Evolutionary conservation across 30 jellyfish, hydroid and myxozoan genomes (phyloP).

Genomic region (Turritopsis rubra): DNA sequence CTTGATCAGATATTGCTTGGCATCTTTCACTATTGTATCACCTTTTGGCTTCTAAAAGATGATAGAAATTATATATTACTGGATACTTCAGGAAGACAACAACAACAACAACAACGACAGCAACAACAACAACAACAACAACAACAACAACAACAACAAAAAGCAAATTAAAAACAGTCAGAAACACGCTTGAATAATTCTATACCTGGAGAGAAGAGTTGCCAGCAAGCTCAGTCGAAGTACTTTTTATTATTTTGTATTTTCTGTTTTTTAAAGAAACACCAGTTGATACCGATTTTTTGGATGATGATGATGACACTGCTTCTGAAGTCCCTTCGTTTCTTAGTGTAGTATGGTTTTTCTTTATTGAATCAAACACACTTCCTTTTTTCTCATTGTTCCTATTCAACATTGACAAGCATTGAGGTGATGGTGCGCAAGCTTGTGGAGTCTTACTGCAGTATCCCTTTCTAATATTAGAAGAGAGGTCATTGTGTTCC

Average conservation of each 20-base stretch:
- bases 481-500: too few species aligned
- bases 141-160: too few species aligned
- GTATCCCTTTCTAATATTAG: not conserved
- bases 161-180: too few species aligned
- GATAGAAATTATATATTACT: too few species aligned
- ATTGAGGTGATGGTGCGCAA: not conserved
- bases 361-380: conserved; percentile 12
- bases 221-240: not conserved
- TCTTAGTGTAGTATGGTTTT: not conserved
- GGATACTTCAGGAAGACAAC: not conserved
- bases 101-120: not conserved
- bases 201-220: not conserved
- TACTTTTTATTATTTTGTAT: conserved; percentile 9
- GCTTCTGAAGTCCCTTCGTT: not conserved
- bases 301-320: not conserved
- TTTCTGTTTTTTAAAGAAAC: conserved; percentile 1
- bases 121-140: too few species aligned
- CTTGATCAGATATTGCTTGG: conserved; percentile 18
- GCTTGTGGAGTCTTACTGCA: conserved; percentile 1
- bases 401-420: not conserved
- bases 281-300: not conserved
- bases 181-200: not conserved
- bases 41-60: not conserved
- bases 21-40: conserved; percentile 2
- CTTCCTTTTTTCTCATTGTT: conserved; percentile 6